Base-by-base conservation (phyloP, 92 coral and sea anemone species). In the Porites evermanni region DNA sequence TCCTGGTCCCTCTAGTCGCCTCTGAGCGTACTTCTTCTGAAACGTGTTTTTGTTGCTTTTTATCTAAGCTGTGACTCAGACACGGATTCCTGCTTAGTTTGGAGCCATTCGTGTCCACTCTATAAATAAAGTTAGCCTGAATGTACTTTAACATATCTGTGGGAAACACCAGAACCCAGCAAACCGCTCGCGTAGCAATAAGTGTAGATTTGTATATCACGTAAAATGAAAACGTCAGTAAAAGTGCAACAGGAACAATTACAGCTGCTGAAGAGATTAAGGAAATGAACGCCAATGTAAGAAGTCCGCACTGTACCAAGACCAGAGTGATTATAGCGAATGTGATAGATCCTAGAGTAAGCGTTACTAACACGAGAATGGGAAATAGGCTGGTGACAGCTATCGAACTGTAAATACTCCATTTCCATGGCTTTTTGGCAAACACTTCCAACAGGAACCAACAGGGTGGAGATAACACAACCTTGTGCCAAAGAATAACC, bases 381-480 rank as follows among this genome's bases (percentile, higher is more conserved):
- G 86, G 79, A 47, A 82, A 13, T 58, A 82, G 72, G 53, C 86
- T 73, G 17, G 86, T 71, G 1, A 82, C 26, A n/a, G 70, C 77
- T 8, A 82, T 1, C 16, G 86, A 72, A 44, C 79, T 63, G 61
- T 32, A 73, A 8, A 82, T 1, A 47, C 86, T 82, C 79, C 86
- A 82, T 47, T 82, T 72, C 78, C 79, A 82, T 11, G 86, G 86
- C 53, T 60, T 72, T 51, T 82, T 71, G 10, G 79, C 60, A 58
- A 82, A 19, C 12, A 82, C 67, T 32, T 72, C 86, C 47, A 71
- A 58, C 10, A 72, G 20, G 64, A 72, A 82, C 86, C 86, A 82
- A 3, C 63, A 26, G 12, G 79, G 69, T 23, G 50, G 51, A 26
- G 86, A 71, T 82, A 82, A 13, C 59, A 82, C 52, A 73, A 72